Evolutionary conservation across 2,113 vertebrate species (phyloP), one percentile per base, ranked within the genome.

Genomic region (Macrotis lagotis): DNA sequence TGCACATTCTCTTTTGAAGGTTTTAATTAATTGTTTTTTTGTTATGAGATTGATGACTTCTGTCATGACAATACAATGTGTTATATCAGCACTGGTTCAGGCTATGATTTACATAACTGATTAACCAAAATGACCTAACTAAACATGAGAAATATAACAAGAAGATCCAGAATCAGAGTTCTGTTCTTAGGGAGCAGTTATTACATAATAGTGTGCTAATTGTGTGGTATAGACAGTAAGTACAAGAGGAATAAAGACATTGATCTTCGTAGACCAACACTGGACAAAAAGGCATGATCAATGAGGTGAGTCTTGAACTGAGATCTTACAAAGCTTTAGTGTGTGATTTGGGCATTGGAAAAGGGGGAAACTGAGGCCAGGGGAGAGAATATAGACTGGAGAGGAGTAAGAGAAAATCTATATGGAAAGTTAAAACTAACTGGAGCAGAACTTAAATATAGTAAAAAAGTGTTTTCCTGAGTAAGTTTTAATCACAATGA

Each of bases 401-500:
- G n/a, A 83, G n/a, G 6, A 44, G 5, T 19, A 83, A 44, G n/a
- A 37, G 10, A 24, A 83, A 83, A 19, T 44, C 19, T 44, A 44
- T 6, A 8, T 94, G 9, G 8, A 8, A 37, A 50, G 37, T 14
- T 37, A 26, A 92, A 48, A 31, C 26, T 19, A 19, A 90, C 3
- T 49, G 74, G 88, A 66, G 47, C 0, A 44, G 25, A 3, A 49
- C 16, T 31, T 83, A 83, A 44, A 90, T 25, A 25, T 0, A 83
- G 83, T 19, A 51, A 89, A 44, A 48, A 24, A 19, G 24, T 97
- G 8, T 50, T 92, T 92, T 93, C 51, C 44, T 74, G 51, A 31
- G 1, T 48, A 59, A 91, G 25, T 93, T 52, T 89, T 92, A 52
- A 90, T 91, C 44, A 53, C 47, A 92, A 90, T 89, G 91, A 44